Evolutionary conservation across 2,113 vertebrate genomes (phyloP).

Genomic region (Pygoscelis antarcticus): DNA sequence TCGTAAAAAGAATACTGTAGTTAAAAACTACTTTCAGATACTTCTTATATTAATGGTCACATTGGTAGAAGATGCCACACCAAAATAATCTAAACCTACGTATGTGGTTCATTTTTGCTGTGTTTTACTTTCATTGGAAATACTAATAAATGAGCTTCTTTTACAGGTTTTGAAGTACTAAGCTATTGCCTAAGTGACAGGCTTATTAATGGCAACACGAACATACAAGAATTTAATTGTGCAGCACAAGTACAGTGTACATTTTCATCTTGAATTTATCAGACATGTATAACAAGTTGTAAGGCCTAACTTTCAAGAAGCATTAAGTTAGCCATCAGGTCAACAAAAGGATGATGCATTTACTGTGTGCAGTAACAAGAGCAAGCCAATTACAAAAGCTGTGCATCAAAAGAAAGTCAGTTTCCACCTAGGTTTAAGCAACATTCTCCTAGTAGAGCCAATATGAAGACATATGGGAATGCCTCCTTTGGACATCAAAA

Average conservation of each 20-base stretch:
- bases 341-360: background rate
- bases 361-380: background rate
- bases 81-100: background rate
- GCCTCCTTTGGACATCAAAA: background rate
- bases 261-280: background rate
- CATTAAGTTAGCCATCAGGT: background rate
- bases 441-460: background rate
- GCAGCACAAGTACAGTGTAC: background rate
- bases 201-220: background rate
- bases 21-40: background rate
- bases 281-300: fast-evolving
- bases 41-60: background rate
- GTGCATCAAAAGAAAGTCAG: background rate
- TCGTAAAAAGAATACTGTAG: background rate
- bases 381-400: background rate
- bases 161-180: background rate
- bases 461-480: background rate
- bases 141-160: background rate
- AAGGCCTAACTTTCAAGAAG: background rate
- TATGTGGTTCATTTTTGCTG: background rate
- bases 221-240: background rate
- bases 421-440: background rate
- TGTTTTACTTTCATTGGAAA: background rate
- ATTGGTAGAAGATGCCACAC: background rate
- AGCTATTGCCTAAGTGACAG: background rate